Evolutionary conservation across 92 coral and sea anemone species (phyloP).

Genomic region (Pocillopora grandis): DNA sequence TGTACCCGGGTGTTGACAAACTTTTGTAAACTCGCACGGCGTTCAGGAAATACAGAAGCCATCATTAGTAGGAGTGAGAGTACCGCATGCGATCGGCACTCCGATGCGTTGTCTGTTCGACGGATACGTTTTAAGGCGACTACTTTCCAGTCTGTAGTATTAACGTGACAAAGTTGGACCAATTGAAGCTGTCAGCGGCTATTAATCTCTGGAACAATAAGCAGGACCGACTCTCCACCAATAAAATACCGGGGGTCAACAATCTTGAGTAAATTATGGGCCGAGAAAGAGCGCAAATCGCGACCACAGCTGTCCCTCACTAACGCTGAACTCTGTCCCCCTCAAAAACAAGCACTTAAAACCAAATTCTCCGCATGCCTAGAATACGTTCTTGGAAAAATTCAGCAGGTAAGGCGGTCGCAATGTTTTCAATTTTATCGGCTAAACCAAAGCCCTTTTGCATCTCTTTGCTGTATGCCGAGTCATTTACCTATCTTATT

Average conservation of each 20-base stretch:
- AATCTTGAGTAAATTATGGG: conserved; percentile 48
- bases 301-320: not conserved
- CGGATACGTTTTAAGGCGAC: conserved; percentile 60
- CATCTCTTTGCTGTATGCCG: conserved; percentile 78
- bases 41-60: conserved; percentile 72
- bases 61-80: conserved; percentile 18
- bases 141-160: conserved; percentile 77
- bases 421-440: conserved; percentile 39
- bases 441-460: conserved; percentile 66
- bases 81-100: conserved; percentile 27
- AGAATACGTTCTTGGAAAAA: conserved; percentile 3
- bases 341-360: conserved; percentile 10
- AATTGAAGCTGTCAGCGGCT: conserved; percentile 98
- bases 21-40: conserved; percentile 79
- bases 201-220: conserved; percentile 96
- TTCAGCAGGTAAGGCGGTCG: conserved; percentile 27
- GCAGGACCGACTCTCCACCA: conserved; percentile 78
- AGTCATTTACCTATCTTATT: conserved; percentile 94
- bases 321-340: not conserved
- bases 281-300: not conserved
- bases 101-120: conserved; percentile 48
- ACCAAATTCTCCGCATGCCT: conserved; percentile 17
- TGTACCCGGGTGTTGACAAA: conserved; percentile 88
- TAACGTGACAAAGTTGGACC: conserved; percentile 85
- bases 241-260: conserved; percentile 72